Conservation (phyloP, 2,113 vertebrate genomes). For the Octodon degus region DNA sequence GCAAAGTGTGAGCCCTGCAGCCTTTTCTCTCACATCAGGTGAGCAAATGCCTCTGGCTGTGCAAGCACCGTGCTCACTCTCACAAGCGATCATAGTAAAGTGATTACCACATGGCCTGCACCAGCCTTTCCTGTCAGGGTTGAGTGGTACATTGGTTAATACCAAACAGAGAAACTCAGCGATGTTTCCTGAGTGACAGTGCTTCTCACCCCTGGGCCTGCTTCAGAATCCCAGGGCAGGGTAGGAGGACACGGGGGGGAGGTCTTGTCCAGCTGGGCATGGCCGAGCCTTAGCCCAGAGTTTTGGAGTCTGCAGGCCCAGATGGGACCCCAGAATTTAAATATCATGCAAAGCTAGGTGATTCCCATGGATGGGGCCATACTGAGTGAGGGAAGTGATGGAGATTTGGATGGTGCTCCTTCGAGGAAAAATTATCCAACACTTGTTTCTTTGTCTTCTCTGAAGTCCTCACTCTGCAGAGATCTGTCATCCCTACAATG, state of each 20-base stretch:
- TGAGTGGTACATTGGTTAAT: background rate
- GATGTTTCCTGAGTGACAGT: background rate
- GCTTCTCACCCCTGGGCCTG: background rate
- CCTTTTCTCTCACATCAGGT: background rate
- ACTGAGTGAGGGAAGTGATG: background rate
- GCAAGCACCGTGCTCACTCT: background rate
- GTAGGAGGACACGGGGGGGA: background rate
- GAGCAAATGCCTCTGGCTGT: background rate
- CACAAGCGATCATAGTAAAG: background rate
- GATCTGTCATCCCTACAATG: background rate
- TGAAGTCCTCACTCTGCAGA: background rate
- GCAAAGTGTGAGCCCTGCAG: background rate
- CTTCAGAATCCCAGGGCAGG: background rate
- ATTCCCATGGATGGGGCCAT: background rate
- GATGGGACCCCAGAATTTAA: background rate
- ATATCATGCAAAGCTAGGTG: background rate
- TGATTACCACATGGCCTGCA: background rate
- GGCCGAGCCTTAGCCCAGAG: background rate
- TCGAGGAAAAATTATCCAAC: background rate
- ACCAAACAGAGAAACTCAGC: background rate
- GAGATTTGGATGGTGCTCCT: background rate
- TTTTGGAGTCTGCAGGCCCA: slow-evolving; percentile 43
- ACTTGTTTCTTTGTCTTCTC: background rate
- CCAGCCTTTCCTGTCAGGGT: background rate
- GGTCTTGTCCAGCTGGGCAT: background rate